Base-by-base conservation (phyloP, 2,797 vertebrate species). In the Cyclura pinguis region DNA sequence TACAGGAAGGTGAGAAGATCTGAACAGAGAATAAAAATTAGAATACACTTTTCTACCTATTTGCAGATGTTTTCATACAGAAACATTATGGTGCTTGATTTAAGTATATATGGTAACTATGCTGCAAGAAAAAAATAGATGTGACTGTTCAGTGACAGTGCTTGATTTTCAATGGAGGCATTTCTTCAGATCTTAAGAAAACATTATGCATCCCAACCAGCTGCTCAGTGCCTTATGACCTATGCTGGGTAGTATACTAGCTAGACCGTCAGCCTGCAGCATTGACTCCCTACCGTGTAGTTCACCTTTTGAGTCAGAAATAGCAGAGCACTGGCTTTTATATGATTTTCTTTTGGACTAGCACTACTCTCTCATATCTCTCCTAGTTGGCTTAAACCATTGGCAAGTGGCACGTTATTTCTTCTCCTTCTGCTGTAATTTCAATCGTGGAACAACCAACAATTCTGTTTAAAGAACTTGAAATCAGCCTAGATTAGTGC, bases 221-320 rank as follows among this genome's bases (percentile, higher is more conserved):
- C 22, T 83, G 0, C 42, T 91, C 81, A 52, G 55, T 80, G 76
- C 38, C 59, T 86, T 27, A 27, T 35, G 89, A 85, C 18, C 59
- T 88, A 82, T 90, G 92, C 74, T 89, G 92, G 90, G 89, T 27
- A 57, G 0, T 85, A 52, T 9, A 81, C 42, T 86, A 93, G 64
- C 38, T 89, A 93, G 93, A 92, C 1, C 5, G 80, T 62, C 67
- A 73, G 22, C 57, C 84, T 87, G 42, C n/a, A 92, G 38, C 20
- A 91, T 1, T 83, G 87, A 18, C 0, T 84, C 27, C 47, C 35
- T 64, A 88, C 32, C 72, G 84, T 27, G 92, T 89, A 59, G 22
- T 94, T 92, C 76, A 83, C 20, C 27, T 90, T 88, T 90, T 86
- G 85, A 50, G 73, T 3, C 82, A 52, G 86, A 91, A 84, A 42